These are phyloP conservation scores for Mionectes olivaceus DNA, from an alignment of 2,797 vertebrate genomes.

Conservation along the genomic window DNA sequence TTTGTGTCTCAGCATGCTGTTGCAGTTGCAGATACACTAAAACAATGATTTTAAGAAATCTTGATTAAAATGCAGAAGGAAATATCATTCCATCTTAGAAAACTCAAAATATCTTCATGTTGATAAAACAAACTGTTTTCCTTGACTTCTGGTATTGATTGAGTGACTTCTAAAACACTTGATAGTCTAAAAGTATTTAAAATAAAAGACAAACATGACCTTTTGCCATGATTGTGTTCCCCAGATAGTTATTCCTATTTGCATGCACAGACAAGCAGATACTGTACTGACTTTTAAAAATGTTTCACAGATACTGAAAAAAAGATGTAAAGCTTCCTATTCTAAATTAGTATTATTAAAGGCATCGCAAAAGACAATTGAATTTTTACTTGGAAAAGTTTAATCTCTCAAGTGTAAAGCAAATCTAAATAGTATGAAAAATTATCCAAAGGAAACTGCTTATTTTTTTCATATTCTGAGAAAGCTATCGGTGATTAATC, in stretches of 20 bases:
- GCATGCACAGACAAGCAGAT: slow-evolving; percentile 17
- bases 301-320: neutral
- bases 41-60: neutral
- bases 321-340: neutral
- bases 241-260: slow-evolving; percentile 25
- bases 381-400: neutral
- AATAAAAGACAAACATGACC: slow-evolving; percentile 65
- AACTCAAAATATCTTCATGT: slow-evolving; percentile 21
- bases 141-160: slow-evolving; percentile 63
- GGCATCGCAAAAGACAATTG: neutral
- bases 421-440: neutral
- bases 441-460: neutral
- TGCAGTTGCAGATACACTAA: neutral
- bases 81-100: neutral
- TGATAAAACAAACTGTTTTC: slow-evolving; percentile 31
- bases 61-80: slow-evolving; percentile 25
- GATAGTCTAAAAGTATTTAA: slow-evolving; percentile 60
- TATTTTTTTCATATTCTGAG: neutral
- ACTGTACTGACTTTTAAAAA: slow-evolving; percentile 46
- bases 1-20: neutral
- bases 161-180: slow-evolving; percentile 58
- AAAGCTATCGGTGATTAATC: neutral
- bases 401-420: neutral
- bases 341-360: neutral
- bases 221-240: slow-evolving; percentile 55